Evolutionary conservation across 2,888 invertebrate species (phyloP).

Genomic region (Cetonia aurata): DNA sequence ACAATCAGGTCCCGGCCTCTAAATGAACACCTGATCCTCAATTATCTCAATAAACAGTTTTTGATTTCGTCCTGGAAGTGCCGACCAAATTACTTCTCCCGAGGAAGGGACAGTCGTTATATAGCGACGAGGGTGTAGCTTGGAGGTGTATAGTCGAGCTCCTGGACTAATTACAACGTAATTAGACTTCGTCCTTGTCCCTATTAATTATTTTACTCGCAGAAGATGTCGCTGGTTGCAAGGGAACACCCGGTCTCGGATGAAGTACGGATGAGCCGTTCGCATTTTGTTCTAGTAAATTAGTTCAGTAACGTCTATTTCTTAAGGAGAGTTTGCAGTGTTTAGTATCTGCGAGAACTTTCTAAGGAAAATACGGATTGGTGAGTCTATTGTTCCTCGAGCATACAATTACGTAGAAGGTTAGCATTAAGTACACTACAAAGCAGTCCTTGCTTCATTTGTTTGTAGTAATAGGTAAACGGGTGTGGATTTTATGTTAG

Average conservation of each 20-base stretch:
- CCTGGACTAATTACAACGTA: slow-evolving; percentile 25
- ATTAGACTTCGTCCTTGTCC: slow-evolving; percentile 8
- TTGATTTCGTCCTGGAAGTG: slow-evolving; percentile 17
- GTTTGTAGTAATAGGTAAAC: too few species aligned
- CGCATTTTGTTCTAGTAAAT: too few species aligned
- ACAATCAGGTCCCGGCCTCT: slow-evolving; percentile 10
- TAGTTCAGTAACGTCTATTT: too few species aligned
- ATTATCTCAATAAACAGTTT: slow-evolving; percentile 37
- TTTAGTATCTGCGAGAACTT: too few species aligned
- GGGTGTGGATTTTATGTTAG: too few species aligned
- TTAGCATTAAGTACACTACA: too few species aligned
- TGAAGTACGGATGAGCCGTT: too few species aligned
- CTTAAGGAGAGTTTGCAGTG: too few species aligned
- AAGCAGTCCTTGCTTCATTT: too few species aligned
- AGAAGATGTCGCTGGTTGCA: background rate
- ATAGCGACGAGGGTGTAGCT: slow-evolving; percentile 10
- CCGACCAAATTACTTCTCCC: slow-evolving; percentile 13
- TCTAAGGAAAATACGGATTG: too few species aligned
- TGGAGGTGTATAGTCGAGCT: background rate
- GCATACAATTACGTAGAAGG: too few species aligned
- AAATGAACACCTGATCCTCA: slow-evolving; percentile 26
- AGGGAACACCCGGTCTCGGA: background rate
- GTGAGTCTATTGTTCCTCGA: too few species aligned
- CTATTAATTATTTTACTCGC: slow-evolving; percentile 25
- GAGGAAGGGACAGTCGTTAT: slow-evolving; percentile 18